Evolutionary conservation across 2,113 vertebrate genomes (phyloP).

Genomic region (Trinectes maculatus): DNA sequence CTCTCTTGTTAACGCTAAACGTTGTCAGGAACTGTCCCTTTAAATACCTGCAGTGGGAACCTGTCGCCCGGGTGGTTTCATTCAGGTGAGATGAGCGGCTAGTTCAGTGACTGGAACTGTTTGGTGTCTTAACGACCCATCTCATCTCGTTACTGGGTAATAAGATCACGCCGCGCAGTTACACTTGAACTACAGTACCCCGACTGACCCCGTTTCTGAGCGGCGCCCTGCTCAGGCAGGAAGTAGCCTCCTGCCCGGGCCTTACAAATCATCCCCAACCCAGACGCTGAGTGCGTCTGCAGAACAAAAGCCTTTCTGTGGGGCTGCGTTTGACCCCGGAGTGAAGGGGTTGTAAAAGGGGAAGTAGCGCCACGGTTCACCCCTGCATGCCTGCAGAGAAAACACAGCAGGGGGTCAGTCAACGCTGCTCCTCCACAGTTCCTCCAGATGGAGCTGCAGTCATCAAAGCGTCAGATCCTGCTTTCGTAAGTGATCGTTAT

Average conservation of each 20-base stretch:
- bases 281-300: conserved; percentile 61
- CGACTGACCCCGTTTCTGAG: conserved; percentile 34
- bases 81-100: conserved; percentile 19
- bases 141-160: conserved; percentile 26
- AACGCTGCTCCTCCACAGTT: conserved; percentile 16
- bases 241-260: conserved; percentile 13
- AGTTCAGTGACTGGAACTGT: conserved; percentile 8
- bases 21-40: conserved; percentile 36
- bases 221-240: conserved; percentile 20
- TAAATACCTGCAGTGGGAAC: conserved; percentile 35
- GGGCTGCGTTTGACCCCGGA: conserved; percentile 63
- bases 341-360: conserved; percentile 73
- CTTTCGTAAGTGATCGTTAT: neutral
- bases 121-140: conserved; percentile 22
- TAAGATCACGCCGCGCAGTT: conserved; percentile 22
- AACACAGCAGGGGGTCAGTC: conserved; percentile 59
- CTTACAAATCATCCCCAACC: conserved; percentile 25
- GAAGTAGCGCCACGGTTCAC: conserved; percentile 59
- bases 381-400: conserved; percentile 65
- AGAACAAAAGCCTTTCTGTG: conserved; percentile 65
- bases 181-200: conserved; percentile 15
- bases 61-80: neutral
- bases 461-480: neutral
- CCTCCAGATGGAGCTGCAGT: conserved; percentile 22
- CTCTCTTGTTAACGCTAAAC: conserved; percentile 23